phyloP scores from a whole-genome alignment of 2,888 invertebrate species.

The Geophilus truncorum region DNA sequence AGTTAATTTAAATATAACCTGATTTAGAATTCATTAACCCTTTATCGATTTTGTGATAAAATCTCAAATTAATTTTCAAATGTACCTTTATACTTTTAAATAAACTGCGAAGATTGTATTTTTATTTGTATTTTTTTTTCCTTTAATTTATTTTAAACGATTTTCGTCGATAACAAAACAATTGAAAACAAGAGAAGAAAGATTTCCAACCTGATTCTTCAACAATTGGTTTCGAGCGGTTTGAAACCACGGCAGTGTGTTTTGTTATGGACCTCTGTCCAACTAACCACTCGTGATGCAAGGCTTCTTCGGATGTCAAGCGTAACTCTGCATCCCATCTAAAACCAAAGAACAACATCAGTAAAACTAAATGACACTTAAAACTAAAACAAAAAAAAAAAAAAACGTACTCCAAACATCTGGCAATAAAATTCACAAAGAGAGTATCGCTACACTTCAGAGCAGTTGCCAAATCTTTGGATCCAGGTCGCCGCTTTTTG shows the following conservation, averaged over 20 bases:
- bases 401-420: constrained; percentile 80
- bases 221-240: neutral
- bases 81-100: too few relatives aligned
- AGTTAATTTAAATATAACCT: too few relatives aligned
- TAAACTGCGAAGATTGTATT: too few relatives aligned
- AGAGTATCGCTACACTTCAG: constrained; percentile 78
- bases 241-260: constrained; percentile 22
- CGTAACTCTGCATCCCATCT: constrained; percentile 91
- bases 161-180: neutral
- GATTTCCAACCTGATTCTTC: neutral
- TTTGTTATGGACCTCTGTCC: constrained; percentile 38
- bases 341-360: constrained; percentile 39
- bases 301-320: constrained; percentile 85
- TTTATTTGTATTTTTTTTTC: too few relatives aligned
- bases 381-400: neutral
- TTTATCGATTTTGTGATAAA: too few relatives aligned
- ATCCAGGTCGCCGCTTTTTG: constrained; percentile 79
- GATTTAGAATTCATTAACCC: too few relatives aligned
- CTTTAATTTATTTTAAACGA: neutral
- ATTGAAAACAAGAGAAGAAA: neutral
- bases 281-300: constrained; percentile 76
- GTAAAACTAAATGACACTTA: neutral
- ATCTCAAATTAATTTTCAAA: too few relatives aligned
- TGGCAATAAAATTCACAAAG: constrained; percentile 84
- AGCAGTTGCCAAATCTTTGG: constrained; percentile 72